Base-by-base conservation (phyloP, 2,888 invertebrate genomes). In the Erebia palarica region DNA sequence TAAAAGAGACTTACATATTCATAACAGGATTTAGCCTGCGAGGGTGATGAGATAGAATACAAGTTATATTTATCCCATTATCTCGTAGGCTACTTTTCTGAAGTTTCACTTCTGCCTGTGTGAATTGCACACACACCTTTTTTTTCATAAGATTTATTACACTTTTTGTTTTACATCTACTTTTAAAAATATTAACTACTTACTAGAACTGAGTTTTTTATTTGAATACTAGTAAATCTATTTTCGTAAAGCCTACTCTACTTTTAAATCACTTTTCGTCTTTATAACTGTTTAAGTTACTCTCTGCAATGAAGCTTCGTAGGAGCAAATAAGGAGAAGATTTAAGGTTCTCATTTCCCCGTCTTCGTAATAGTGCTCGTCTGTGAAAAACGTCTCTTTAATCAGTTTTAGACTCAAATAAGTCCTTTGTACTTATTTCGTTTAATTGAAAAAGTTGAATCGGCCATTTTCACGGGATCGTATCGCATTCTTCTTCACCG, bases 391-490 rank as follows among this genome's bases (percentile, higher is more conserved):
- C 14, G 18, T 47, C 21, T 13, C 18, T 21, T 63, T 61, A 61
- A 63, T 73, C 79, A 78, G 78, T 65, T 65, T 64, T 65, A 11
- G 73, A 74, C 77, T 77, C 76, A 78, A 75, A 77, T 78, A 77
- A 75, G 79, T 75, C 75, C 78, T 75, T 78, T 76, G 79, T 78
- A 78, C 71, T 69, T 60, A 70, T 75, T 73, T 65, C 73, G 69
- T 78, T 76, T 78, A 77, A 78, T 78, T 78, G 78, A 78, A 78
- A 78, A 78, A 91, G 91, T 91, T 91, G 86, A 89, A 89, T 88
- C 87, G 85, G 78, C 84, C 85, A 87, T 90, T 90, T 85, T 87
- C 84, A 83, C 81, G 81, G 82, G 82, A 86, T 82, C 85, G 82
- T 83, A 83, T 85, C 78, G 75, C 79, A 78, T 81, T 83, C 83